Evolutionary conservation across 2,888 invertebrate species (phyloP), one percentile per base, ranked within the genome.

Genomic region (Tetragonisca angustula): DNA sequence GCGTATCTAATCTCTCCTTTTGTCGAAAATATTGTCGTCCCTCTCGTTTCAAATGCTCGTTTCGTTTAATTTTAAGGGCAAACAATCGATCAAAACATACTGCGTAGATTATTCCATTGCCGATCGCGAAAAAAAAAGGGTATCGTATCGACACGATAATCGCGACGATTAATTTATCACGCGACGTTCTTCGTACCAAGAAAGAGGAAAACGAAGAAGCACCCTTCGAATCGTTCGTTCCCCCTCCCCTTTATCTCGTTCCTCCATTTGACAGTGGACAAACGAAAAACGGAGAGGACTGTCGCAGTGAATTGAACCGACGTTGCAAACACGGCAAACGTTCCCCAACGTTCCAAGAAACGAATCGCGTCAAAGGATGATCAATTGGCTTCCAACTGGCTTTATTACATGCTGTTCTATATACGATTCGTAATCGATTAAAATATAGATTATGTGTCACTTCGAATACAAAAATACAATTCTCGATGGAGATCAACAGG

Each of bases 401-500:
- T n/a, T 67, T 65, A 59, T 74, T 73, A 74, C 75, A 79, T 83
- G 76, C 76, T 67, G 79, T 72, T 83, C 78, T 79, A 74, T 77
- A 65, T 59, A 70, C 81, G 82, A 74, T 36, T 72, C 81, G 84
- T 83, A 76, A 83, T 89, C 84, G 78, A 80, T 88, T 89, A 89
- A 89, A 89, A 90, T 88, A 90, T 88, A 90, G 85, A 81, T 90
- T 86, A 81, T 73, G 73, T 81, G 36, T 85, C 83, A 76, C 76
- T 80, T 89, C 79, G 81, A 77, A 88, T 90, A 90, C 78, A 90
- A 90, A 90, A 90, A 90, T 90, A 90, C 89, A 87, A 88, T 90
- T 91, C 86, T 88, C 83, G 84, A 74, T 77, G 79, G 79, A 83
- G 88, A 86, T 77, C 80, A 83, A 88, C 86, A 79, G 82, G 76